Conservation (phyloP, 2,113 vertebrate species). For the Mesembrinibis cayennensis region DNA sequence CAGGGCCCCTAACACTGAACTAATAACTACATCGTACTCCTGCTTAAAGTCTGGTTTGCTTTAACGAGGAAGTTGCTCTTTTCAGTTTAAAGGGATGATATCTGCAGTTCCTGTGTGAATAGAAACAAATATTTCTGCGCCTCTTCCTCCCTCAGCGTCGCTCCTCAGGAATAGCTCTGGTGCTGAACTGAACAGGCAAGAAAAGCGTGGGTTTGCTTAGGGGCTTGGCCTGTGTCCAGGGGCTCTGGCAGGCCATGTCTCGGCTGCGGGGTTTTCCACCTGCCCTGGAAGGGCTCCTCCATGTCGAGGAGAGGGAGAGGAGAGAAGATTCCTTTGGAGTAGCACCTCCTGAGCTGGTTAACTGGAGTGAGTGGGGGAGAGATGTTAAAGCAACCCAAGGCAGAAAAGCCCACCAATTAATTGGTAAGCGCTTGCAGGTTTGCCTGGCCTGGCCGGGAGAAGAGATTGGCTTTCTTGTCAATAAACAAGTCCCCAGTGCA, state of each 20-base stretch:
- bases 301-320: background rate
- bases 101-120: background rate
- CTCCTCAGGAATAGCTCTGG: background rate
- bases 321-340: background rate
- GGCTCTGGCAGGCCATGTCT: background rate
- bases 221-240: background rate
- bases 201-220: background rate
- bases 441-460: conserved; percentile 79
- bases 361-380: conserved; percentile 18
- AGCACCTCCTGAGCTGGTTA: conserved; percentile 14
- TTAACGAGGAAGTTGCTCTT: background rate
- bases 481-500: conserved; percentile 94
- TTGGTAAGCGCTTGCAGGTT: conserved; percentile 79
- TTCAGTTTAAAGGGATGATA: background rate
- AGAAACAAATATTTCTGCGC: background rate
- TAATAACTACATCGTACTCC: background rate
- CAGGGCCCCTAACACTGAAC: rapidly evolving
- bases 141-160: background rate
- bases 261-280: background rate
- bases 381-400: conserved; percentile 15
- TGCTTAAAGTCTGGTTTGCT: background rate
- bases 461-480: conserved; percentile 89
- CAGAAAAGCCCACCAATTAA: conserved; percentile 83
- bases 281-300: background rate
- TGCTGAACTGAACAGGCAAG: background rate